phyloP scores from a whole-genome alignment of 2,888 invertebrate species.

The Orthonychiurus folsomi region DNA sequence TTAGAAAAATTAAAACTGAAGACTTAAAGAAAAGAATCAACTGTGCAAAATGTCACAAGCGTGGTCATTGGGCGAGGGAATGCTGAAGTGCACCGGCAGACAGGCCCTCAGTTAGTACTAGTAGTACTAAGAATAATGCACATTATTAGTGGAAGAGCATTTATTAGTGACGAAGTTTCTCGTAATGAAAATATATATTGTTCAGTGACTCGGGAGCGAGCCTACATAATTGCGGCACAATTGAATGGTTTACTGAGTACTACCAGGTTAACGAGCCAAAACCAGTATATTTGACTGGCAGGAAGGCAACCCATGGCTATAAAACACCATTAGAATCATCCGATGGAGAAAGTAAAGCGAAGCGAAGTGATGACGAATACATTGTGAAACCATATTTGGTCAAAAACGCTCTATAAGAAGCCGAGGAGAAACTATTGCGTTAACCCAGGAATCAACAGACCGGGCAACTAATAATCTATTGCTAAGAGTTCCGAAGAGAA shows the following conservation, averaged over 20 bases:
- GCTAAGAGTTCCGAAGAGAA: too few species aligned
- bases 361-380: too few species aligned
- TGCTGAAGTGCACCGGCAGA: constrained; percentile 12
- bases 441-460: too few species aligned
- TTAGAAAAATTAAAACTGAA: too few species aligned
- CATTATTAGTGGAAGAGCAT: not conserved
- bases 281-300: constrained; percentile 16
- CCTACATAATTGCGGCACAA: constrained; percentile 18
- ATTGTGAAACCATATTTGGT: too few species aligned
- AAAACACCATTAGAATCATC: too few species aligned
- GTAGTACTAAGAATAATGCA: not conserved
- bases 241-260: constrained; percentile 21
- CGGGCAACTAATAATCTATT: too few species aligned
- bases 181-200: constrained; percentile 9
- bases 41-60: constrained; percentile 9
- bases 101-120: not conserved
- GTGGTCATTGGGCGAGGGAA: constrained; percentile 21
- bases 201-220: constrained; percentile 21
- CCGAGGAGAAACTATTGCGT: too few species aligned
- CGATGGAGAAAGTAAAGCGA: too few species aligned
- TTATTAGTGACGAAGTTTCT: not conserved
- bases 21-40: constrained; percentile 3
- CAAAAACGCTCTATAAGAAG: too few species aligned
- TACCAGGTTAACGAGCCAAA: constrained; percentile 14
- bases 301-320: constrained; percentile 4